Evolutionary conservation across 2,888 invertebrate species (phyloP).

Genomic region (Nomada ruficornis): DNA sequence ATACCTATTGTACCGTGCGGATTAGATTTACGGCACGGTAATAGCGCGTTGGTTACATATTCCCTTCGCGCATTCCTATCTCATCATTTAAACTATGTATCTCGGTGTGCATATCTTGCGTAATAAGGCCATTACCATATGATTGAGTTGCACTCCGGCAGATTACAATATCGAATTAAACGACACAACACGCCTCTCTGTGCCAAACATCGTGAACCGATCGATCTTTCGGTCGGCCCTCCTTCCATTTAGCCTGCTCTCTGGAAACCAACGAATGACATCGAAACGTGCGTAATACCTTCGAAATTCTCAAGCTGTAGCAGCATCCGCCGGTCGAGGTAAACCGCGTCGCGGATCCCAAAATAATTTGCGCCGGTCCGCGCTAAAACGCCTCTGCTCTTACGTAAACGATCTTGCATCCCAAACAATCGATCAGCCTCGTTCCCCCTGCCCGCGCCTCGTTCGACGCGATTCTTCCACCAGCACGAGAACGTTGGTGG

Average conservation of each 20-base stretch:
- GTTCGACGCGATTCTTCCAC: neutral
- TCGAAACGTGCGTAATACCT: neutral
- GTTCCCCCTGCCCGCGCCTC: neutral
- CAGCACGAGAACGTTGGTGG: neutral
- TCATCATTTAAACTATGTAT: conserved; percentile 8
- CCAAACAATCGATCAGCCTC: conserved; percentile 29
- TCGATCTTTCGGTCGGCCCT: no score
- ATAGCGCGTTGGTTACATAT: neutral
- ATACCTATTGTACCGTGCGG: neutral
- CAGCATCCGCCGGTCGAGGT: conserved; percentile 37
- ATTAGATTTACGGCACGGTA: conserved; percentile 9
- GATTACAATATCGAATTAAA: neutral
- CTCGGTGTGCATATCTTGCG: neutral
- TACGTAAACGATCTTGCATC: conserved; percentile 48
- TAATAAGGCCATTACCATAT: conserved; percentile 3
- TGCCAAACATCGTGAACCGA: neutral
- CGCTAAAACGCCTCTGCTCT: conserved; percentile 44
- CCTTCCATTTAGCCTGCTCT: no score
- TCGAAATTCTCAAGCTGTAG: conserved; percentile 26
- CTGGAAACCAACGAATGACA: no score
- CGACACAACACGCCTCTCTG: neutral
- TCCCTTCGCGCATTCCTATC: neutral
- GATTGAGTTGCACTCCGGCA: neutral
- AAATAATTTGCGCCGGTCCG: conserved; percentile 58
- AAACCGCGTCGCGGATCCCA: conserved; percentile 60